Percentiles rank a stretch among this genome's conserved stretches.
phyloP scores from a whole-genome alignment of 2,888 invertebrate genomes.

The Heliconius cydno region DNA sequence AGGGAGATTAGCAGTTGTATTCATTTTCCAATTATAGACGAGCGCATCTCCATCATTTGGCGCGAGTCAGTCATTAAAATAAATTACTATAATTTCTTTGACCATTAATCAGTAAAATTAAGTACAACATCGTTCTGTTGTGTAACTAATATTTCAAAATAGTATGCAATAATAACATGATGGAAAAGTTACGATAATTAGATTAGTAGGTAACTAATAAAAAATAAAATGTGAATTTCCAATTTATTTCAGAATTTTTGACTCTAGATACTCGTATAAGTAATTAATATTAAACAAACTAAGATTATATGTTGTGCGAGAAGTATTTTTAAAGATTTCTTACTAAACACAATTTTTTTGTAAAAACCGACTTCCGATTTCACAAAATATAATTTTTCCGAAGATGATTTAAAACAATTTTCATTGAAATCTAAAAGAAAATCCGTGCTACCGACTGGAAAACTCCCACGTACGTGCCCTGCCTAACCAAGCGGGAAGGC shows the following conservation, averaged over 20 bases:
- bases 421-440: conserved; percentile 70
- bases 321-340: not conserved
- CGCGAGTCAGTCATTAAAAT: conserved; percentile 29
- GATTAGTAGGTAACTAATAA: not conserved
- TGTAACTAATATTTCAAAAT: not conserved
- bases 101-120: conserved; percentile 20
- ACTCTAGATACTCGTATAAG: not conserved
- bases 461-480: conserved; percentile 79
- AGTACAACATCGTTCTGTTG: conserved; percentile 13
- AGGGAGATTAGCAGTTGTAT: conserved; percentile 9
- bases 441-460: conserved; percentile 79
- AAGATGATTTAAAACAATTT: conserved; percentile 55
- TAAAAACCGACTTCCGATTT: not conserved
- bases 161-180: not conserved
- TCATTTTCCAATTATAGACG: conserved; percentile 21
- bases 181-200: not conserved
- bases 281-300: not conserved
- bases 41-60: conserved; percentile 24
- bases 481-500: conserved; percentile 72
- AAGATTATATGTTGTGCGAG: not conserved
- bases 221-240: not conserved
- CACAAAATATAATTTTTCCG: conserved; percentile 6
- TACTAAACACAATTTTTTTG: not conserved
- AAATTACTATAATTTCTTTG: conserved; percentile 28
- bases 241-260: not conserved